Base-by-base conservation (phyloP, 2,888 invertebrate species). In the Scaptomyza polygonia region DNA sequence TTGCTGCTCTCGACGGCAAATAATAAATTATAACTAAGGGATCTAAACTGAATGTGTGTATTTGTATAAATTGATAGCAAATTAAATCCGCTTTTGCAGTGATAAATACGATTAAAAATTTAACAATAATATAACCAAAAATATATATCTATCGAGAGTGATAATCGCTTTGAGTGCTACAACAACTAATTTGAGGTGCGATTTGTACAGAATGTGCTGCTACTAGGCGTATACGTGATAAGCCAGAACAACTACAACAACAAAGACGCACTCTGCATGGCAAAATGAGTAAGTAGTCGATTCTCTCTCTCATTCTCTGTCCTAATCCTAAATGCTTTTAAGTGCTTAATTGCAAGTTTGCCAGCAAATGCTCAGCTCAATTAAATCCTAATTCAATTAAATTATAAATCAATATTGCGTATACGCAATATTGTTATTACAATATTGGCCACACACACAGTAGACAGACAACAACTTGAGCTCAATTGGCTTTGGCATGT, bases 221-320 rank as follows among this genome's bases (percentile, higher is more conserved):
- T 25, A 52, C 70, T 87, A 81, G 86, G 70, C 88, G 82, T 71
- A 72, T 81, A 75, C 79, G 82, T 81, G 70, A 85, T 75, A 68
- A 66, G 25, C 25, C 14, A n/a, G n/a, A n/a, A n/a, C n/a, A n/a
- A n/a, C n/a, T n/a, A 32, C 39, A 40, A 39, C 39, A 43, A 18
- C 18, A n/a, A 8, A 11, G 29, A 21, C 21, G 67, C 36, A 40
- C 27, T 36, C 51, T 58, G 53, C 47, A 70, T 66, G 72, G 63
- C 62, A 70, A 48, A 70, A 81, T 82, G 88, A 85, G 82, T 82
- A 66, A 87, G 82, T 82, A 62, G 9, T 63, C 36, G 8, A 8
- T 21, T 34, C 32, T 34, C 12, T 34, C n/a, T n/a, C n/a, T n/a
- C n/a, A n/a, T n/a, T n/a, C n/a, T n/a, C n/a, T n/a, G n/a, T n/a